Percentiles rank a stretch among this genome's conserved stretches.
These are phyloP conservation scores for Scaptomyza montana DNA, from an alignment of 1,140 invertebrate species.

Conservation along the genomic window DNA sequence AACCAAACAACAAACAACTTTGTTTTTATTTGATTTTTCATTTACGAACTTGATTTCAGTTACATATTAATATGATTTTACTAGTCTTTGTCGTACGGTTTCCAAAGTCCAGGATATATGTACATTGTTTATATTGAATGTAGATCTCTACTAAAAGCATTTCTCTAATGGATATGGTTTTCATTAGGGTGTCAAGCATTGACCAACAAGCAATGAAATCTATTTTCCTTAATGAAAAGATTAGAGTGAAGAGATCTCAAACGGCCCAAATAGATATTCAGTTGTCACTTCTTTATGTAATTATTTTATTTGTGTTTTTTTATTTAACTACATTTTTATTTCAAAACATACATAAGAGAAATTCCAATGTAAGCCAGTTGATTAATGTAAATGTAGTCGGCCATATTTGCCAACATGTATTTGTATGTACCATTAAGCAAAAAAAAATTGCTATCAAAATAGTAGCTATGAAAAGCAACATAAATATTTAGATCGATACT, in stretches of 20 bases:
- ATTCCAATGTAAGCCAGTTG: constrained; percentile 7
- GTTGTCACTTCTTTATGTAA: neutral
- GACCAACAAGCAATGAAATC: no score
- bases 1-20: constrained; percentile 62
- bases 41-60: constrained; percentile 30
- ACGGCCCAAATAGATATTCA: constrained; percentile 15
- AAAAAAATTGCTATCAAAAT: neutral
- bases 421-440: constrained; percentile 46
- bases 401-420: constrained; percentile 40
- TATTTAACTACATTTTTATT: neutral
- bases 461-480: constrained; percentile 13
- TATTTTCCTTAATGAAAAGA: no score
- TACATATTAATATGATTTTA: constrained; percentile 19
- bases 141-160: constrained; percentile 10
- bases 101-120: constrained; percentile 25
- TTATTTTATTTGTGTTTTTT: constrained; percentile 1
- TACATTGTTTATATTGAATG: constrained; percentile 1
- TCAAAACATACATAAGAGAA: neutral
- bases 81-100: constrained; percentile 29
- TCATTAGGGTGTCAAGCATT: no score
- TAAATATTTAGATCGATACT: constrained; percentile 64
- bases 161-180: neutral
- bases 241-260: no score
- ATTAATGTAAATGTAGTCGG: constrained; percentile 28
- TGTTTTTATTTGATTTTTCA: constrained; percentile 65